These are phyloP conservation scores for Ardeotis arabs DNA, from an alignment of 2,113 vertebrate species.

Conservation along the genomic window DNA sequence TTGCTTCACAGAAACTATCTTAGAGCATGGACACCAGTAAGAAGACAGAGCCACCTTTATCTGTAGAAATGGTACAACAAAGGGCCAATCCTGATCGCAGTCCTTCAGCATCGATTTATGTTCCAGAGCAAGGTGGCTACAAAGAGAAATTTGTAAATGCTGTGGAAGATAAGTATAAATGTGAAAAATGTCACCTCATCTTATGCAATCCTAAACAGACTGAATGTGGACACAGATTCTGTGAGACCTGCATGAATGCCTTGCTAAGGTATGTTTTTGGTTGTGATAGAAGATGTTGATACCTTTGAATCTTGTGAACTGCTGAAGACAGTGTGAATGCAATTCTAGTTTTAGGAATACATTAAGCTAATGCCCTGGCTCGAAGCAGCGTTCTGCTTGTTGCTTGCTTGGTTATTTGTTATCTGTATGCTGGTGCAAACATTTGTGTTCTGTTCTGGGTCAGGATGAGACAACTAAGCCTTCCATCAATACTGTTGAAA, in stretches of 20 bases:
- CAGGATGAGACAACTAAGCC: background rate
- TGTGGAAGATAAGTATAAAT: conserved; percentile 94
- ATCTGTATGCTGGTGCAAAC: background rate
- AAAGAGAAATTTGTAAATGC: conserved; percentile 88
- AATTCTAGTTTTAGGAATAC: background rate
- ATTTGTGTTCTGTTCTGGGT: background rate
- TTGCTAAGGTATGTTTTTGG: conserved; percentile 74
- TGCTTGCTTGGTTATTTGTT: background rate
- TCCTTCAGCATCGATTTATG: conserved; percentile 62
- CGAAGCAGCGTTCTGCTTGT: background rate
- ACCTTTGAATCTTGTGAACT: background rate
- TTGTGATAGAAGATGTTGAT: background rate
- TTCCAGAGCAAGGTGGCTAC: conserved; percentile 90
- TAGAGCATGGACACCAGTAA: conserved; percentile 78
- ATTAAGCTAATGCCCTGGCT: background rate
- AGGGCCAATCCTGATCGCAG: conserved; percentile 77
- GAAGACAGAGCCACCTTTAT: conserved; percentile 72
- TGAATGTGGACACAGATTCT: conserved; percentile 96
- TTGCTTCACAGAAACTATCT: conserved; percentile 45
- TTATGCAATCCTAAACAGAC: conserved; percentile 94
- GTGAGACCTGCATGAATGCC: conserved; percentile 89
- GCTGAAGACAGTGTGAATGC: background rate
- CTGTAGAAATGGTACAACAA: conserved; percentile 75
- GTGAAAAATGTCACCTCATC: conserved; percentile 90
- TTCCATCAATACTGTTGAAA: background rate